These are phyloP conservation scores for Rhamphomyia laevipes DNA, from an alignment of 2,888 invertebrate genomes.

Conservation along the genomic window DNA sequence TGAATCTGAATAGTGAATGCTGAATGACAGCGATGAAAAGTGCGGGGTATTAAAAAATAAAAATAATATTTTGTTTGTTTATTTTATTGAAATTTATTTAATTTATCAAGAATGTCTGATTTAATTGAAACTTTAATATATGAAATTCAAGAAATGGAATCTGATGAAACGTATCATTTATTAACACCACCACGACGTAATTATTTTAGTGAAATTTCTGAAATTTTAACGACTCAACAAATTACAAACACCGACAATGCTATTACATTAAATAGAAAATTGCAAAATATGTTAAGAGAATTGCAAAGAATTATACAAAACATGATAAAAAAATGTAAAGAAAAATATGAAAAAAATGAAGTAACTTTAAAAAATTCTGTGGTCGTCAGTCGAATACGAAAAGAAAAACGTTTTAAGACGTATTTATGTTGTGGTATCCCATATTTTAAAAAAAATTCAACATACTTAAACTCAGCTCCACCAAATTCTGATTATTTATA, in stretches of 20 bases:
- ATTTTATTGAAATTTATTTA: too few species aligned
- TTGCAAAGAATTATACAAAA: constrained; percentile 18
- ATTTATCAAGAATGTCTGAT: too few species aligned
- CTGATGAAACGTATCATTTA: too few species aligned
- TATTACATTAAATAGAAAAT: constrained; percentile 22
- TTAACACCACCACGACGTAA: too few species aligned
- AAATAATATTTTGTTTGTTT: too few species aligned
- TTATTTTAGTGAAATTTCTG: background rate
- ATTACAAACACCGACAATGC: constrained; percentile 16
- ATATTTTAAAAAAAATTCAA: constrained; percentile 52
- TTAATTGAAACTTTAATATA: too few species aligned
- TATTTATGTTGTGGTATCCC: constrained; percentile 43
- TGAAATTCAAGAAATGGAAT: too few species aligned
- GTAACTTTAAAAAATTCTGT: constrained; percentile 12
- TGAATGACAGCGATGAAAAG: too few species aligned
- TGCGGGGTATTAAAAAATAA: too few species aligned
- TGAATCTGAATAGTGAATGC: too few species aligned
- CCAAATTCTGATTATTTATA: constrained; percentile 48
- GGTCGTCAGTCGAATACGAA: background rate
- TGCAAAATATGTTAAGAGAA: constrained; percentile 23
- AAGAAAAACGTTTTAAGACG: constrained; percentile 17
- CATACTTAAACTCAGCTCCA: constrained; percentile 44
- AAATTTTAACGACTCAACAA: background rate
- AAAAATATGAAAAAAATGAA: constrained; percentile 23
- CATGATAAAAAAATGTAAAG: constrained; percentile 19